Conservation (phyloP, 2,113 vertebrate genomes). For the Sapayoa aenigma region DNA sequence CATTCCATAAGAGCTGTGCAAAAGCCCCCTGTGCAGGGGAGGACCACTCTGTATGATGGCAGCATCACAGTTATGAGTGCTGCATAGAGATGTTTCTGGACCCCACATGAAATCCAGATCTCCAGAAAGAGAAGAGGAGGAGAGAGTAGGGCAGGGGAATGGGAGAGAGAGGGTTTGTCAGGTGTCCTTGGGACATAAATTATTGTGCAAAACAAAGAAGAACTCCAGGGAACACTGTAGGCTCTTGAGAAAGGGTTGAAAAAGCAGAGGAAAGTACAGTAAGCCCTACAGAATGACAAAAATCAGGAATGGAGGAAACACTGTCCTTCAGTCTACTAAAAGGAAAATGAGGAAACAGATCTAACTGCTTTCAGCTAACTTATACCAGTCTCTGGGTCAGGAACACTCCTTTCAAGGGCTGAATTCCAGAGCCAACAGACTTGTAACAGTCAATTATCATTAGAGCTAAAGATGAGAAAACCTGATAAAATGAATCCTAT, state of each 20-base stretch:
- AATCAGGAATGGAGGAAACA: not conserved
- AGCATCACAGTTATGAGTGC: not conserved
- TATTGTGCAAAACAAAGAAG: not conserved
- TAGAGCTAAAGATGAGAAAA: constrained; percentile 54
- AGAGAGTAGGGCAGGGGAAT: not conserved
- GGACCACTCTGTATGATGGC: not conserved
- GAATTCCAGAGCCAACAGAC: constrained; percentile 41
- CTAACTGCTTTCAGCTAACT: constrained; percentile 2
- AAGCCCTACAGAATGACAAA: not conserved
- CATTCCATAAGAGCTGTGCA: not conserved
- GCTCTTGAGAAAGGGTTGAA: not conserved
- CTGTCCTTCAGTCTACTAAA: not conserved
- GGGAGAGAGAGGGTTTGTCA: not conserved
- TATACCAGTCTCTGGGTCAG: not conserved
- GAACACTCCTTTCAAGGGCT: constrained; percentile 36
- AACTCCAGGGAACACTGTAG: not conserved
- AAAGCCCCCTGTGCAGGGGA: not conserved
- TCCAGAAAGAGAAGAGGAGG: not conserved
- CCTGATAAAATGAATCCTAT: constrained; percentile 50
- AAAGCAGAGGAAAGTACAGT: not conserved
- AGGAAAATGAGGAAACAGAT: constrained; percentile 29
- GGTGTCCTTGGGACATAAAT: not conserved
- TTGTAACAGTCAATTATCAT: constrained; percentile 17
- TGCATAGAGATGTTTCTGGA: not conserved
- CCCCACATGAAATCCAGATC: not conserved